These are phyloP conservation scores for Dasypus novemcinctus DNA, from an alignment of 2,113 vertebrate species.

Conservation along the genomic window DNA sequence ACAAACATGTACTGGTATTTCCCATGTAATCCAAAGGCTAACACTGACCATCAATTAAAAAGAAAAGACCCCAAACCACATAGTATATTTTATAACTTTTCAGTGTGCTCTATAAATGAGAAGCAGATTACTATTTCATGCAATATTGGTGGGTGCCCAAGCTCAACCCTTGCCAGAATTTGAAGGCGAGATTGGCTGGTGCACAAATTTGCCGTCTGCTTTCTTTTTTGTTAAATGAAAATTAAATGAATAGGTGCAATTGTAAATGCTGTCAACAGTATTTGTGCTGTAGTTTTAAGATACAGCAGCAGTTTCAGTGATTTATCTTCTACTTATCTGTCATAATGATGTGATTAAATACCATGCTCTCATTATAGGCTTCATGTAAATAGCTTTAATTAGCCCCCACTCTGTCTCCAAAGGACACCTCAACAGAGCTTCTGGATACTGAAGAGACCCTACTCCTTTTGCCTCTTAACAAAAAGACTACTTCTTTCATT, in stretches of 20 bases:
- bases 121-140: slow-evolving; percentile 62
- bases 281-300: slow-evolving; percentile 44
- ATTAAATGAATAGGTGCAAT: slow-evolving; percentile 67
- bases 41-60: slow-evolving; percentile 55
- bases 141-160: slow-evolving; percentile 57
- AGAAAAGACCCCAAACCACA: slow-evolving; percentile 54
- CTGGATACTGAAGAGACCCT: not conserved
- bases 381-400: slow-evolving; percentile 69
- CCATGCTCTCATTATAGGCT: slow-evolving; percentile 26
- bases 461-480: slow-evolving; percentile 24
- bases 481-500: slow-evolving; percentile 13
- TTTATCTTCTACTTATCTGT: slow-evolving; percentile 72
- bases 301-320: slow-evolving; percentile 48
- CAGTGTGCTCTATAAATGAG: slow-evolving; percentile 57
- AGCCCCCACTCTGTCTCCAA: slow-evolving; percentile 30
- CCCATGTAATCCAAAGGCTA: slow-evolving; percentile 37
- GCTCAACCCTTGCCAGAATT: slow-evolving; percentile 50
- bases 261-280: slow-evolving; percentile 60
- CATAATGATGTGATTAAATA: slow-evolving; percentile 57
- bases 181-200: slow-evolving; percentile 33
- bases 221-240: slow-evolving; percentile 67
- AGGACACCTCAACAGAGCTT: slow-evolving; percentile 23
- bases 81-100: slow-evolving; percentile 67
- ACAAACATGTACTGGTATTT: slow-evolving; percentile 37
- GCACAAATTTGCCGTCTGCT: slow-evolving; percentile 61